Conservation (phyloP, 2,888 invertebrate genomes). For the Ditylenchus weischeri region DNA sequence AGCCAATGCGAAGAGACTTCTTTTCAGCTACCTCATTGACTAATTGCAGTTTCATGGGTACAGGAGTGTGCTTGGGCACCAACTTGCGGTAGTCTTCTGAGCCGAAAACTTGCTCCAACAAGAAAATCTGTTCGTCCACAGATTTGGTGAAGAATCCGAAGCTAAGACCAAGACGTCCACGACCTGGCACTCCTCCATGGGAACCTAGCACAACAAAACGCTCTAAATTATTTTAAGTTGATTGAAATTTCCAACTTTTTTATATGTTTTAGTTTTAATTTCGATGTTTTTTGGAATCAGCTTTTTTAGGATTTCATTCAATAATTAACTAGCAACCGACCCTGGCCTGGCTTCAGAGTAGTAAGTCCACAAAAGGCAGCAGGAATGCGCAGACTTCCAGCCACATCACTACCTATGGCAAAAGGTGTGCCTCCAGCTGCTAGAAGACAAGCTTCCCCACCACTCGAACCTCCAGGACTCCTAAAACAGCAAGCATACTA, state of each 20-base stretch:
- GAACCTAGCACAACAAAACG: constrained; percentile 42
- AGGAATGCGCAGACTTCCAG: constrained; percentile 63
- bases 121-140: constrained; percentile 46
- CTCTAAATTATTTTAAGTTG: constrained; percentile 22
- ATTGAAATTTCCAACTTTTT: neutral
- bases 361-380: constrained; percentile 62
- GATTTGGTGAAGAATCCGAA: constrained; percentile 53
- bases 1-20: constrained; percentile 56
- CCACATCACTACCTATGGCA: constrained; percentile 62
- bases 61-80: constrained; percentile 23
- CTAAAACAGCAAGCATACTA: constrained; percentile 19
- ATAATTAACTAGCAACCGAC: neutral
- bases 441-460: constrained; percentile 62
- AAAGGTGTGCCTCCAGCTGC: constrained; percentile 61
- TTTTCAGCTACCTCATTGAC: constrained; percentile 1
- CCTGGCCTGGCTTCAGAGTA: constrained; percentile 61
- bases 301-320: neutral
- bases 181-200: constrained; percentile 52
- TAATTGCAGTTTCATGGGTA: constrained; percentile 24
- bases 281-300: too few relatives aligned
- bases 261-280: too few relatives aligned
- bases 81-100: constrained; percentile 20
- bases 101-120: constrained; percentile 34
- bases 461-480: constrained; percentile 62
- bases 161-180: constrained; percentile 42